phyloP scores from a whole-genome alignment of 2,888 invertebrate genomes.

The Tridacna gigas region DNA sequence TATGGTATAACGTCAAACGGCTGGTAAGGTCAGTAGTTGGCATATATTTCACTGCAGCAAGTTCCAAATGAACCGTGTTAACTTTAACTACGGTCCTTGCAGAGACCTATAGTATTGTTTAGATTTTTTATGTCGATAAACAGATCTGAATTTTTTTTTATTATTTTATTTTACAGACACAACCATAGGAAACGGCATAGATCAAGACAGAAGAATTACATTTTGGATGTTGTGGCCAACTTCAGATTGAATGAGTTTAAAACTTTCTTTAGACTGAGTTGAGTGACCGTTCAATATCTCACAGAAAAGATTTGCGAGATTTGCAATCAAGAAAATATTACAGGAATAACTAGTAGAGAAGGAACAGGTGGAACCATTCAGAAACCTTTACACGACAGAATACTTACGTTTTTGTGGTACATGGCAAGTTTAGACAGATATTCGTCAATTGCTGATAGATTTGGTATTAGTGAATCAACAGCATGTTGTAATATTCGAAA shows the following conservation, averaged over 20 bases:
- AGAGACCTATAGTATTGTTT: too few species aligned
- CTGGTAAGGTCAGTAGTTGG: too few species aligned
- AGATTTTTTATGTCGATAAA: background rate
- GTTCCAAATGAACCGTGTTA: too few species aligned
- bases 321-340: constrained; percentile 16
- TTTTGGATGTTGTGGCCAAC: constrained; percentile 20
- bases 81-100: too few species aligned
- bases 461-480: constrained; percentile 36
- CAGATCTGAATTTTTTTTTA: constrained; percentile 5
- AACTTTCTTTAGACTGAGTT: constrained; percentile 23
- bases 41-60: too few species aligned
- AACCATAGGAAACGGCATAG: constrained; percentile 2
- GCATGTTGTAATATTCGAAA: constrained; percentile 33
- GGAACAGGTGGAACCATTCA: constrained; percentile 21
- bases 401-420: constrained; percentile 41
- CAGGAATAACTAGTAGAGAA: constrained; percentile 10
- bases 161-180: background rate
- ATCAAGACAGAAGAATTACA: constrained; percentile 17
- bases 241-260: constrained; percentile 29
- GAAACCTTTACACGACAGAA: constrained; percentile 7
- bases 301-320: constrained; percentile 11
- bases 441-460: constrained; percentile 37
- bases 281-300: constrained; percentile 7
- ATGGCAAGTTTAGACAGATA: constrained; percentile 33
- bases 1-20: too few species aligned